Percentiles rank a stretch among this genome's conserved stretches.
These are phyloP conservation scores for Porphyrio hochstetteri DNA, from an alignment of 2,113 vertebrate genomes.

Conservation along the genomic window DNA sequence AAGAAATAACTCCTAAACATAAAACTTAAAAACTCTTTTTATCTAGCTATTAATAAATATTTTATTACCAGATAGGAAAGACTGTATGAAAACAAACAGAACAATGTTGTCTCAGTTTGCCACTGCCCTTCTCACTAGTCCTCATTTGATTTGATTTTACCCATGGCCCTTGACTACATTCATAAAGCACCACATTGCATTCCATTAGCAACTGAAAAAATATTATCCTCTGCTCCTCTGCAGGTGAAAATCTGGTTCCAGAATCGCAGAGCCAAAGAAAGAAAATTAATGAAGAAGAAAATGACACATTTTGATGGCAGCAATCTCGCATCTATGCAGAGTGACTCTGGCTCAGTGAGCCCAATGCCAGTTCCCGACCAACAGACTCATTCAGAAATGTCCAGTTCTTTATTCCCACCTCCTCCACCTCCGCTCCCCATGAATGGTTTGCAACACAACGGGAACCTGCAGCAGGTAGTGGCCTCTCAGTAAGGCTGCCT, in stretches of 20 bases:
- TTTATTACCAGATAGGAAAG: background rate
- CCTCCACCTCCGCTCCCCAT: slow-evolving; percentile 55
- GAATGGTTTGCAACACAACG: slow-evolving; percentile 81
- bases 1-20: background rate
- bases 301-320: slow-evolving; percentile 87
- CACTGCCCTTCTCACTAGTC: background rate
- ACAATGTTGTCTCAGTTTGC: background rate
- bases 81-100: background rate
- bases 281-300: slow-evolving; percentile 94
- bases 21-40: background rate
- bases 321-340: slow-evolving; percentile 84
- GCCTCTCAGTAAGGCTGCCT: slow-evolving; percentile 70
- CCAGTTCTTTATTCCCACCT: slow-evolving; percentile 74
- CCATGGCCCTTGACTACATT: background rate
- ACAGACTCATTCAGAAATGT: slow-evolving; percentile 65
- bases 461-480: slow-evolving; percentile 85
- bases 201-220: background rate
- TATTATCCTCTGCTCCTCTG: background rate
- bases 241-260: slow-evolving; percentile 97
- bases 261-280: slow-evolving; percentile 91
- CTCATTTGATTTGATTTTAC: background rate
- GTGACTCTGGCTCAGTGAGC: slow-evolving; percentile 89
- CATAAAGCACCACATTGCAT: background rate
- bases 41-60: background rate
- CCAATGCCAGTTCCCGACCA: slow-evolving; percentile 83